Evolutionary conservation across 2,888 invertebrate species (phyloP), one percentile per base, ranked within the genome.

Genomic region (Hirudinaria manillensis): DNA sequence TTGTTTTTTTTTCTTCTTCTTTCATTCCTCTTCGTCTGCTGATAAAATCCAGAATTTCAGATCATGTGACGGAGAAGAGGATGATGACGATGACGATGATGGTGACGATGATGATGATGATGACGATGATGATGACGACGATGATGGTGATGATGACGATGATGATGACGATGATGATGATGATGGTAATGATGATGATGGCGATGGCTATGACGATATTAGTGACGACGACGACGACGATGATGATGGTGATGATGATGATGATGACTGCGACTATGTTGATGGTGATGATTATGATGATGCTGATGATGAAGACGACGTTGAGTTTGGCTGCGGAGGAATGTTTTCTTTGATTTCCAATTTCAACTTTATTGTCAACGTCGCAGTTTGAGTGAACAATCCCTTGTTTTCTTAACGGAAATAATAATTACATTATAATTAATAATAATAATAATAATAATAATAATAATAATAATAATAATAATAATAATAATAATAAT

Each of bases 61-160:
- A 2, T 61, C 4, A 61, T 61, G 24, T 61, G 61, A 61, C n/a
- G 61, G 4, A 0, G 24, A 61, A 27, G 61, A 61, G 4, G 61
- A 61, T 61, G 61, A 61, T 6, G 53, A 53, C 21, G 53, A 53
- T 21, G 53, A 53, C 21, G 53, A 53, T 21, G 53, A 53, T 53
- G 53, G 21, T 21, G 53, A 53, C 21, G 53, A 53, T 53, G 53
- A 53, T 53, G 53, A 21, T 53, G 53, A 21, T 53, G 70, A 70
- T 70, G 70, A 70, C 32, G 70, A 70, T 70, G 70, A 70, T 70
- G 71, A 71, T 51, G 71, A 71, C 38, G 71, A 71, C 45, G 71
- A 51, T 51, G 71, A 71, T 71, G 71, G n/a, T 71, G 71, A 71
- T 71, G 71, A 45, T 71, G 71, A 71, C 45, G 71, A 51, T 51